A percentile compares a stretch with the other conserved stretches of the same genome.
These are phyloP conservation scores for Grapholita molesta DNA, from an alignment of 1,140 invertebrate genomes.

Conservation along the genomic window DNA sequence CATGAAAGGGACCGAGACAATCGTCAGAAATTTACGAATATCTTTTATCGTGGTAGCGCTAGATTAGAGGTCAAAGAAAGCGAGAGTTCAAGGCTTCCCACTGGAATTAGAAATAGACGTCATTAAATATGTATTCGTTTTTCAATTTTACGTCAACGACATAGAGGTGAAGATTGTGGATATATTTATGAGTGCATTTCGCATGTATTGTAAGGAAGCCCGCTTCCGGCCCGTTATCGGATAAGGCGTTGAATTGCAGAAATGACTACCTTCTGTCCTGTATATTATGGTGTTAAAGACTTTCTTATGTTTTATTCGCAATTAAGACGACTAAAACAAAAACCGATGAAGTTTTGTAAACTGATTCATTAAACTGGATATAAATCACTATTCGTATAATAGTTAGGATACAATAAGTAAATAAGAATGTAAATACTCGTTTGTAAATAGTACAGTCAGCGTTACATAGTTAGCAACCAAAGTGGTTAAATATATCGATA, in stretches of 20 bases:
- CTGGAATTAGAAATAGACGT: not conserved
- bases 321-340: too few relatives aligned
- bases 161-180: not conserved
- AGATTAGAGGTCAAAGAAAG: slow-evolving; percentile 7
- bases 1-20: too few relatives aligned
- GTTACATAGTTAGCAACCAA: too few relatives aligned
- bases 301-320: not conserved
- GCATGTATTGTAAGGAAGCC: not conserved
- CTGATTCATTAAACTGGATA: too few relatives aligned
- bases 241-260: not conserved
- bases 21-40: not conserved
- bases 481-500: too few relatives aligned
- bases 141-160: not conserved
- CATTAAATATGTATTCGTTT: not conserved
- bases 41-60: not conserved
- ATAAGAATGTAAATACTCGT: too few relatives aligned
- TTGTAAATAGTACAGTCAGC: too few relatives aligned
- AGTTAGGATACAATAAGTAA: too few relatives aligned
- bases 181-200: not conserved
- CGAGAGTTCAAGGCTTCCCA: not conserved
- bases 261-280: not conserved
- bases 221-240: not conserved
- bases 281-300: not conserved
- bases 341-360: too few relatives aligned
- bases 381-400: too few relatives aligned